Base-by-base conservation (phyloP, 2,113 vertebrate genomes). In the Maylandia zebra region DNA sequence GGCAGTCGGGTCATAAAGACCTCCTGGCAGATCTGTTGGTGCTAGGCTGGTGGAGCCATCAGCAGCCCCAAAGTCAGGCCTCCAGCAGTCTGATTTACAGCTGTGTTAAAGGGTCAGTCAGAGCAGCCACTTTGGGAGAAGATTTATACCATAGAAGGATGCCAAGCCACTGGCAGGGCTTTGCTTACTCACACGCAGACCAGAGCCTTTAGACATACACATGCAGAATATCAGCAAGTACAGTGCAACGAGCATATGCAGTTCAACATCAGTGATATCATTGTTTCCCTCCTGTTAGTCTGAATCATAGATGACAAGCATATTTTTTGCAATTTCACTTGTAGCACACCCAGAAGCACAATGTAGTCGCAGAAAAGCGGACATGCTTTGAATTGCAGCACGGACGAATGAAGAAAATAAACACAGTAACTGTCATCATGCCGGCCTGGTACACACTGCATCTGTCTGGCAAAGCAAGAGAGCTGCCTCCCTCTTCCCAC, bases 51-150 rank as follows among this genome's bases (percentile, higher is more conserved):
- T 76, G 81, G 71, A 91, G 80, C 84, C 17, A 45, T 91, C 82
- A 81, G 24, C 64, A 43, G 64, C 55, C 52, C 36, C 13, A 69
- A 83, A 87, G 80, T 43, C 84, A 89, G 83, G 82, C 85, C 84
- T 91, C 85, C 88, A 89, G 83, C 78, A 76, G 84, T 66, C 89
- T 94, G 93, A 95, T 95, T 96, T 95, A 96, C 84, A 85, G 87
- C 84, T 45, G 87, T 56, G 83, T 91, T 94, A 95, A 91, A 88
- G 90, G 86, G 88, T 66, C 90, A 57, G 89, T 86, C 81, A 88
- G 83, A 89, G n/a, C 83, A 86, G 90, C 87, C 90, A 93, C 94
- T 94, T 93, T 93, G 90, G 56, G 81, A 53, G 27, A 90, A 87
- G 91, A 94, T 94, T 90, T 93, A 93, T 55, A 45, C 52, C 34